These are phyloP conservation scores for Puntigrus tetrazona DNA, from an alignment of 2,113 vertebrate genomes.

Conservation along the genomic window DNA sequence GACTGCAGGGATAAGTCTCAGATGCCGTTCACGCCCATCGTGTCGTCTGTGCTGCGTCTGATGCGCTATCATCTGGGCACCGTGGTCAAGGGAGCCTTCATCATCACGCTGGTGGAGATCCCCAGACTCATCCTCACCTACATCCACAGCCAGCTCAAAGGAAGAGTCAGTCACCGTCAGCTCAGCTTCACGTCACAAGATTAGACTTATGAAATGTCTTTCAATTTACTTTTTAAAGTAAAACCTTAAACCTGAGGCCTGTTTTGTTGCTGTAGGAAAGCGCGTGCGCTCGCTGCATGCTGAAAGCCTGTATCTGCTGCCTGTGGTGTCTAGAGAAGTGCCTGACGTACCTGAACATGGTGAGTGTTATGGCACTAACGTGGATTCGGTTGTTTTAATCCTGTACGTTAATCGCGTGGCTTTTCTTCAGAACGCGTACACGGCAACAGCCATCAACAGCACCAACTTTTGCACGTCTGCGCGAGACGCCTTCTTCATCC, in stretches of 20 bases:
- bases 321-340: constrained; percentile 99
- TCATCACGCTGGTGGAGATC: constrained; percentile 97
- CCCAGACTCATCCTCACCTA: constrained; percentile 95
- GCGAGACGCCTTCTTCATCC: constrained; percentile 90
- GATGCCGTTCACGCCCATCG: constrained; percentile 85
- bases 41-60: constrained; percentile 85
- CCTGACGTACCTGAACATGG: constrained; percentile 94
- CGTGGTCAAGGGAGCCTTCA: constrained; percentile 95
- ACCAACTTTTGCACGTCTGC: constrained; percentile 98
- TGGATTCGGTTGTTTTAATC: background rate
- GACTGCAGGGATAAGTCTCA: constrained; percentile 85
- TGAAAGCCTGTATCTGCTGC: constrained; percentile 96
- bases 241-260: too few relatives aligned
- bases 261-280: constrained; percentile 81
- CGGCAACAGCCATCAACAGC: constrained; percentile 97
- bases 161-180: constrained; percentile 82
- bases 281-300: constrained; percentile 92
- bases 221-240: background rate
- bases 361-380: constrained; percentile 60
- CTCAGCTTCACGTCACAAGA: background rate
- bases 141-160: constrained; percentile 94
- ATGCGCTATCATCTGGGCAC: constrained; percentile 94
- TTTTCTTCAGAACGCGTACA: constrained; percentile 87
- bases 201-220: background rate
- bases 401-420: background rate